A percentile compares a stretch with the other conserved stretches of the same genome.
These are phyloP conservation scores for Esox lucius DNA, from an alignment of 2,797 vertebrate genomes.

Conservation along the genomic window DNA sequence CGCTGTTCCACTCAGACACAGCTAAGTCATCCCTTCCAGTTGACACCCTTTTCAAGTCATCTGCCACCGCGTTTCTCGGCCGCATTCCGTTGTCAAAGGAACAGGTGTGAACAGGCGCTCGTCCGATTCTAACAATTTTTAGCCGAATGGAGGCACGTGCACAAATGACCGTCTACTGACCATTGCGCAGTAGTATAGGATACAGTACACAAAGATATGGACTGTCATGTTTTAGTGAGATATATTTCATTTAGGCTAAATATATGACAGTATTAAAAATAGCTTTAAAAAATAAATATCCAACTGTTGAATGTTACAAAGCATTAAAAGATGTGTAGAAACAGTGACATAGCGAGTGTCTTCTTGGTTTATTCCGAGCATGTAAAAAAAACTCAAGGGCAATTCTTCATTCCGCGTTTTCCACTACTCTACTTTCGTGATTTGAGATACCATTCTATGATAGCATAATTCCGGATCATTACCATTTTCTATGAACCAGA, in stretches of 20 bases:
- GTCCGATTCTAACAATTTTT: background rate
- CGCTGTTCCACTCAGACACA: background rate
- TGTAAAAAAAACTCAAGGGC: background rate
- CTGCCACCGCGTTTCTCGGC: background rate
- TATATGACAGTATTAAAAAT: too few species aligned
- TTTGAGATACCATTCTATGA: background rate
- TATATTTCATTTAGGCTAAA: background rate
- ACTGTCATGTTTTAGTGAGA: background rate
- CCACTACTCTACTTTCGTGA: background rate
- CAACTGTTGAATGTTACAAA: background rate
- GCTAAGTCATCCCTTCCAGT: background rate
- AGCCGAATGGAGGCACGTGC: background rate
- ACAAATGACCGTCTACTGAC: background rate
- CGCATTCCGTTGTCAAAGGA: background rate
- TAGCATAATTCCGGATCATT: background rate
- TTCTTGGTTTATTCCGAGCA: background rate
- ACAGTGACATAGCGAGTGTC: background rate
- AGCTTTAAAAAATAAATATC: background rate
- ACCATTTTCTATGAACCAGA: background rate
- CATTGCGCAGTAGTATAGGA: background rate
- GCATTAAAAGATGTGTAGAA: background rate
- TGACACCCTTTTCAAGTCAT: background rate
- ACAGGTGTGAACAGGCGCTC: background rate
- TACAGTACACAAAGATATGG: background rate
- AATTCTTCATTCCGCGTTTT: background rate